Percentiles rank a stretch among this genome's conserved stretches.
Evolutionary conservation across 2,113 vertebrate species (phyloP).

Genomic region (Sigmodon hispidus): DNA sequence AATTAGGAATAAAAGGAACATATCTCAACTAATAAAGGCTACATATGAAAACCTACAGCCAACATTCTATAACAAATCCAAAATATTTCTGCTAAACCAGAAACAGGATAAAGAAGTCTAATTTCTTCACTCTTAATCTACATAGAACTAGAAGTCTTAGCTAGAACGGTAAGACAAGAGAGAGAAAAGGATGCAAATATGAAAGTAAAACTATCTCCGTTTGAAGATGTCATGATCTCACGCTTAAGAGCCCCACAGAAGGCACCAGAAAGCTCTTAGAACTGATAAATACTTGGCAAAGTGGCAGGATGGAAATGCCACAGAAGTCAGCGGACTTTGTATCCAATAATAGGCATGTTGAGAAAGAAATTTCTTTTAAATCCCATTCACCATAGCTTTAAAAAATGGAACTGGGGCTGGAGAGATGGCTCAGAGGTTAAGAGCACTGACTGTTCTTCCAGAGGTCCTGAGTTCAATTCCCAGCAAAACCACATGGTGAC

Average conservation of each 20-base stretch:
- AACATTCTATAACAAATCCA: neutral
- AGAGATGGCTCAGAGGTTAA: too few relatives aligned
- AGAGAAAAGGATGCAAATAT: neutral
- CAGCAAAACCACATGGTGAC: too few relatives aligned
- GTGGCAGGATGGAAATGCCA: neutral
- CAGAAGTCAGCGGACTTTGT: neutral
- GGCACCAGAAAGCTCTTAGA: neutral
- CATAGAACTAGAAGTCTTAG: neutral
- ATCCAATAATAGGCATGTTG: neutral
- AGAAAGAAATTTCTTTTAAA: neutral
- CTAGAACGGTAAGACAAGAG: neutral
- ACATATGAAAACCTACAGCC: neutral
- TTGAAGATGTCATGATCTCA: neutral
- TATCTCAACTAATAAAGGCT: neutral
- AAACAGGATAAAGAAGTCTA: neutral
- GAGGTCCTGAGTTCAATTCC: too few relatives aligned
- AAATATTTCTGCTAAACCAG: neutral
- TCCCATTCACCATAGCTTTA: neutral
- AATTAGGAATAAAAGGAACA: neutral
- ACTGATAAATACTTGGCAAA: neutral
- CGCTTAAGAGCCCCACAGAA: neutral
- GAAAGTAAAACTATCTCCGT: neutral
- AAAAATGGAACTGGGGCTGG: neutral
- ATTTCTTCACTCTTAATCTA: neutral
- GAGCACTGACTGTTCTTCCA: too few relatives aligned